These are phyloP conservation scores for Listrodromus nycthemerus DNA, from an alignment of 2,888 invertebrate genomes.

Conservation along the genomic window DNA sequence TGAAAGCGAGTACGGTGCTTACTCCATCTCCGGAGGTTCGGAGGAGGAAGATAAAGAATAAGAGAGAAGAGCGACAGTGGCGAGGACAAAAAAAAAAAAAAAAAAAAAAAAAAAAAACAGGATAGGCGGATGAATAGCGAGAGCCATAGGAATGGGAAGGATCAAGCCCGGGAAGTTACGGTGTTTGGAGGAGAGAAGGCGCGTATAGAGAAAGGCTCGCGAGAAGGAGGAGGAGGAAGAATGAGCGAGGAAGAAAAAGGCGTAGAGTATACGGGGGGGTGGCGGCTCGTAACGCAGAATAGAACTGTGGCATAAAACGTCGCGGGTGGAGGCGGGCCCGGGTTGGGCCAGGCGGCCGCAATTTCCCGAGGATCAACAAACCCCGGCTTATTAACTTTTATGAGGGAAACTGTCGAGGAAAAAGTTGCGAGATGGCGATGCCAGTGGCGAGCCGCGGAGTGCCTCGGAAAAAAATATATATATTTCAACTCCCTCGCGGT, in stretches of 20 bases:
- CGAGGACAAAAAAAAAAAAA: conserved; percentile 2
- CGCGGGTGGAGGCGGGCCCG: conserved; percentile 62
- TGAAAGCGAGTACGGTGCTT: conserved; percentile 25
- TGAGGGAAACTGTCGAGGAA: conserved; percentile 74
- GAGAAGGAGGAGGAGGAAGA: conserved; percentile 47
- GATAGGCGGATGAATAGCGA: conserved; percentile 48
- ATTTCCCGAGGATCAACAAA: conserved; percentile 81
- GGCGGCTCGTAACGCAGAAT: conserved; percentile 72
- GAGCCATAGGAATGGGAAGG: conserved; percentile 58
- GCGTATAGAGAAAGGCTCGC: conserved; percentile 19
- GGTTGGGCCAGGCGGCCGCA: conserved; percentile 71
- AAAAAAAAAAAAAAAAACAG: conserved; percentile 37
- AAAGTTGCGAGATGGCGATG: conserved; percentile 71
- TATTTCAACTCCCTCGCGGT: conserved; percentile 56
- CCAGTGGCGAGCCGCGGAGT: conserved; percentile 55
- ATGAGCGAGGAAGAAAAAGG: conserved; percentile 20
- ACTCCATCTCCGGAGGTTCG: background rate
- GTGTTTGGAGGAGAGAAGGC: conserved; percentile 15
- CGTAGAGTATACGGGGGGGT: conserved; percentile 47
- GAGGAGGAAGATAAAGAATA: background rate
- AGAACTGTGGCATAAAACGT: conserved; percentile 76
- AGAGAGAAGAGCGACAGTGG: background rate
- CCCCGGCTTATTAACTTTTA: conserved; percentile 82
- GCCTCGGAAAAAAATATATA: conserved; percentile 66
- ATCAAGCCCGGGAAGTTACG: conserved; percentile 40